Conservation (phyloP, 2,113 vertebrate genomes). For the Nothoprocta perdicaria region DNA sequence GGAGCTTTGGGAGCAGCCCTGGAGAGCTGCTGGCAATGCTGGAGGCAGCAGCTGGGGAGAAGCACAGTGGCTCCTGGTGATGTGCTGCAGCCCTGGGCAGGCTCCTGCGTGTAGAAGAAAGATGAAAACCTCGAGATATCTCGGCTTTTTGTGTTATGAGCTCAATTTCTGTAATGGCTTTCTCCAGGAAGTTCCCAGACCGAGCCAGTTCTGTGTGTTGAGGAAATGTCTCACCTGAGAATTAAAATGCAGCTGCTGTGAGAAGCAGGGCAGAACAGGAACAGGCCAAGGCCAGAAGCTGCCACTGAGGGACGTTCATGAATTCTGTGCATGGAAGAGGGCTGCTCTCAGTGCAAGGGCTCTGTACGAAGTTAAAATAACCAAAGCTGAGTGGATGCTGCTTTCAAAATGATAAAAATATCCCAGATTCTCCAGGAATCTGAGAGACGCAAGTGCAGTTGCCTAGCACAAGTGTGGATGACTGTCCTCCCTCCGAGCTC, state of each 20-base stretch:
- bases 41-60: not conserved
- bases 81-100: not conserved
- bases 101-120: not conserved
- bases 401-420: conserved; percentile 57
- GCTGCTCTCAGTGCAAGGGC: not conserved
- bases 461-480: conserved; percentile 35
- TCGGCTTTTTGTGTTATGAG: not conserved
- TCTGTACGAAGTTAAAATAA: not conserved
- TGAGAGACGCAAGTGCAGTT: not conserved
- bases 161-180: not conserved
- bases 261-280: not conserved
- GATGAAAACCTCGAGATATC: not conserved
- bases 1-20: not conserved
- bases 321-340: not conserved
- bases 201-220: not conserved
- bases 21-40: not conserved
- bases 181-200: not conserved
- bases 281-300: not conserved
- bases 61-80: not conserved
- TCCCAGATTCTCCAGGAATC: not conserved
- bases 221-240: conserved; percentile 2
- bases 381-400: not conserved
- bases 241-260: not conserved
- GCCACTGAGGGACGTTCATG: not conserved
- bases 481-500: conserved; percentile 42